phyloP scores from a whole-genome alignment of 2,888 invertebrate species.

The Plusia festucae region DNA sequence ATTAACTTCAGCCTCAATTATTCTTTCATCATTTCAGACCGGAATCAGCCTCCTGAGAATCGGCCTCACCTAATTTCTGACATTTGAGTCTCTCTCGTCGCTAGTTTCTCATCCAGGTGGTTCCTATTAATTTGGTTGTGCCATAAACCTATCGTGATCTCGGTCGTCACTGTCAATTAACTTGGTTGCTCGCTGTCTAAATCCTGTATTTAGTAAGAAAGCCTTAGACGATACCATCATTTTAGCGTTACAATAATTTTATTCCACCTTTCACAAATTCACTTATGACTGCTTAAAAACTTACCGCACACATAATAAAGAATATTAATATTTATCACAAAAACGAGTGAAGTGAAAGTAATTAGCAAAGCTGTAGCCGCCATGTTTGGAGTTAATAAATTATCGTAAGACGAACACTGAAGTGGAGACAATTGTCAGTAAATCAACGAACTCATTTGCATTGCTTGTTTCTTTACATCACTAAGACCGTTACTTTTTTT shows the following conservation, averaged over 20 bases:
- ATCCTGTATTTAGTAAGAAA: not conserved
- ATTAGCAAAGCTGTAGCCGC: slow-evolving; percentile 37
- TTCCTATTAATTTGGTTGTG: too few relatives aligned
- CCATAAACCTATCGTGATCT: too few relatives aligned
- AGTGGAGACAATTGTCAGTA: slow-evolving; percentile 55
- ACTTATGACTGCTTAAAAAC: slow-evolving; percentile 30
- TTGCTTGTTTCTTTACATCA: slow-evolving; percentile 22
- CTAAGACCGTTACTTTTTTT: slow-evolving; percentile 38
- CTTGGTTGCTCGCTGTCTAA: too few relatives aligned
- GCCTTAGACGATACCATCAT: not conserved
- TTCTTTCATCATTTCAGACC: too few relatives aligned
- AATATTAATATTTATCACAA: slow-evolving; percentile 50
- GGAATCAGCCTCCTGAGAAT: too few relatives aligned
- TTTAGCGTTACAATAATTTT: not conserved
- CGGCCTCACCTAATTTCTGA: too few relatives aligned
- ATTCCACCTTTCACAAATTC: slow-evolving; percentile 13
- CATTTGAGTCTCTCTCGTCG: too few relatives aligned
- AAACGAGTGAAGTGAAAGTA: slow-evolving; percentile 28
- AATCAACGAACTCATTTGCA: slow-evolving; percentile 56
- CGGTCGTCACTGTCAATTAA: too few relatives aligned
- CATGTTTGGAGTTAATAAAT: slow-evolving; percentile 50
- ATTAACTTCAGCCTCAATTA: too few relatives aligned
- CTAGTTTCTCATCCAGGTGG: too few relatives aligned
- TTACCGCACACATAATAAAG: slow-evolving; percentile 26
- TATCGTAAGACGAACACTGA: slow-evolving; percentile 11